Percentiles rank a stretch among this genome's conserved stretches.
Evolutionary conservation across 35 echinoderm and acorn worm species (phyloP).

Genomic region (Stichopus chloronotus): DNA sequence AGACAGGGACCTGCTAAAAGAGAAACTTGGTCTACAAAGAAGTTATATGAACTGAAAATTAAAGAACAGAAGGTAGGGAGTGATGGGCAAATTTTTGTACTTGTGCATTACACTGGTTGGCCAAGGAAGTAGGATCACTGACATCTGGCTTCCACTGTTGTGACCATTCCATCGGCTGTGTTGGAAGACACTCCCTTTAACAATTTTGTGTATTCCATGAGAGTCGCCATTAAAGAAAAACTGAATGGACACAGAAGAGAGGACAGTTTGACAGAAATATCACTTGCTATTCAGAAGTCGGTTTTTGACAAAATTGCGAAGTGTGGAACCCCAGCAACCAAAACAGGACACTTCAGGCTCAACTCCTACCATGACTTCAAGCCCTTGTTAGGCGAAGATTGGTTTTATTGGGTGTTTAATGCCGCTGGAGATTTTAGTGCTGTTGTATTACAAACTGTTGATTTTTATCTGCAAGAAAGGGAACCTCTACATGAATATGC

Average conservation of each 20-base stretch:
- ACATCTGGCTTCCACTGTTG: slow-evolving; percentile 16
- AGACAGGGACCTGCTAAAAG: background rate
- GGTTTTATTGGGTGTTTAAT: slow-evolving; percentile 6
- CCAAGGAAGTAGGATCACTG: slow-evolving; percentile 17
- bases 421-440: slow-evolving; percentile 9
- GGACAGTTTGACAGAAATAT: background rate
- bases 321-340: slow-evolving; percentile 17
- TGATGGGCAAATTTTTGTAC: slow-evolving; percentile 36
- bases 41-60: slow-evolving; percentile 14
- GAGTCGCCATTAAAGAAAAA: slow-evolving; percentile 19
- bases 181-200: slow-evolving; percentile 31
- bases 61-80: slow-evolving; percentile 49
- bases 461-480: slow-evolving; percentile 8
- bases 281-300: slow-evolving; percentile 17
- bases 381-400: slow-evolving; percentile 3
- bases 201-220: slow-evolving; percentile 25
- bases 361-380: slow-evolving; percentile 24
- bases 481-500: slow-evolving; percentile 2
- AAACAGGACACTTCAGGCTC: slow-evolving; percentile 21
- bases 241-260: slow-evolving; percentile 31
- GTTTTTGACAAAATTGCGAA: background rate
- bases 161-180: background rate
- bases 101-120: slow-evolving; percentile 22
- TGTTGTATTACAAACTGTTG: background rate
- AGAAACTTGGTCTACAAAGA: slow-evolving; percentile 43